A percentile compares a stretch with the other conserved stretches of the same genome.
Conservation (phyloP, 2,113 vertebrate species). For the Macquaria australasica region DNA sequence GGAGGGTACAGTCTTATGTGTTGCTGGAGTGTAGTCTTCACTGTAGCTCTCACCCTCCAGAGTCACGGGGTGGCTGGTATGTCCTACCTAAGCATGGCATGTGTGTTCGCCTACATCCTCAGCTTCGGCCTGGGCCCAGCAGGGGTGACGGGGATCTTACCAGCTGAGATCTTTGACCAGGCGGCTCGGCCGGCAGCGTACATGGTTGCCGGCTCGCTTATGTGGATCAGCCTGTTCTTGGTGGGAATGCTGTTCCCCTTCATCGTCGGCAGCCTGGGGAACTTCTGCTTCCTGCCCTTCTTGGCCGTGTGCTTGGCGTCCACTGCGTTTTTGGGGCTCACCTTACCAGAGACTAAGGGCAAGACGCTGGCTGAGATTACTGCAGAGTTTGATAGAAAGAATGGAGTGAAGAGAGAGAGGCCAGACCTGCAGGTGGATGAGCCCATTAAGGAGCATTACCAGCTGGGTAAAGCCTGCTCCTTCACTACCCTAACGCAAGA, state of each 20-base stretch:
- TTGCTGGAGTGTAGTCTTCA: constrained; percentile 88
- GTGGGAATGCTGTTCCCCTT: constrained; percentile 91
- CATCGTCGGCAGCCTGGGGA: constrained; percentile 83
- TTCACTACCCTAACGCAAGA: background rate
- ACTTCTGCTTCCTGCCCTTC: constrained; percentile 91
- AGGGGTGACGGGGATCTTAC: constrained; percentile 91
- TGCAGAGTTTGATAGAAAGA: constrained; percentile 82
- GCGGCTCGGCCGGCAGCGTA: constrained; percentile 89
- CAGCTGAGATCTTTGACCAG: constrained; percentile 92
- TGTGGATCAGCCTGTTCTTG: constrained; percentile 90
- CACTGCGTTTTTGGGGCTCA: constrained; percentile 83
- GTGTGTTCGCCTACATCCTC: constrained; percentile 92
- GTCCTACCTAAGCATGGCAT: constrained; percentile 90
- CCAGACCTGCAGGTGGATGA: background rate
- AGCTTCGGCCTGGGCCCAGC: constrained; percentile 95
- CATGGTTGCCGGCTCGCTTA: constrained; percentile 88
- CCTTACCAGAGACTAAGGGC: constrained; percentile 93
- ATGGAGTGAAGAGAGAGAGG: constrained; percentile 33
- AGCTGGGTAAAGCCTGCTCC: constrained; percentile 42
- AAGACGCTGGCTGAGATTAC: constrained; percentile 91
- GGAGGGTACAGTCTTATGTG: constrained; percentile 90
- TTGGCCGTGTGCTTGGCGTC: constrained; percentile 84
- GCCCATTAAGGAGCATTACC: background rate
- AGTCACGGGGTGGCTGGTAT: constrained; percentile 83
- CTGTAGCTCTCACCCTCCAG: constrained; percentile 86